phyloP scores from a whole-genome alignment of 2,113 vertebrate genomes.

The Thalassoma bifasciatum region DNA sequence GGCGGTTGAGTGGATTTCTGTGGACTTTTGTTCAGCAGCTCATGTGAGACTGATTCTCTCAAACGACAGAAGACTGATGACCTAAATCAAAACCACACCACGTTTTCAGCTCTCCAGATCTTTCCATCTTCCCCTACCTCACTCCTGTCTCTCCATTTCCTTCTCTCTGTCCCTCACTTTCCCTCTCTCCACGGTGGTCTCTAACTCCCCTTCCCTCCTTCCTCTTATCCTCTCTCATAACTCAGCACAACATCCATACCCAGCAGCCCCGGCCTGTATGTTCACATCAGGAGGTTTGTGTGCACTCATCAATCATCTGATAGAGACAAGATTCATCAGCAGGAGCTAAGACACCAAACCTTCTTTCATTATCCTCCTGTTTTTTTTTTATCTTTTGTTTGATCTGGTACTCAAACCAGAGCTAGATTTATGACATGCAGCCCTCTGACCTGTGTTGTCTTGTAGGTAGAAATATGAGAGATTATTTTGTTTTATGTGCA shows the following conservation, averaged over 20 bases:
- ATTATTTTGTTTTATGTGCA: no score
- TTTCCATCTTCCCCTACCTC: slow-evolving; percentile 34
- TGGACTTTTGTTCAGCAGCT: slow-evolving; percentile 49
- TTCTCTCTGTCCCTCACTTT: slow-evolving; percentile 6
- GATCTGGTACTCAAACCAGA: no score
- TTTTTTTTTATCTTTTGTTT: slow-evolving; percentile 5
- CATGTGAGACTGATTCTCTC: slow-evolving; percentile 50
- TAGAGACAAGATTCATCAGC: slow-evolving; percentile 12
- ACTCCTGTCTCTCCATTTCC: slow-evolving; percentile 42
- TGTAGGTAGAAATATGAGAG: background rate
- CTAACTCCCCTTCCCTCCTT: background rate
- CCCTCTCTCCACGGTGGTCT: slow-evolving; percentile 52
- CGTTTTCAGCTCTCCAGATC: slow-evolving; percentile 41
- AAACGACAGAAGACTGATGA: slow-evolving; percentile 65
- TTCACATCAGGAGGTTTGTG: slow-evolving; percentile 22
- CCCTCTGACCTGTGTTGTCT: slow-evolving; percentile 37
- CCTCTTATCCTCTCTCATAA: background rate
- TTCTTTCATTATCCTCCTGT: background rate
- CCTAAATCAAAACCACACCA: slow-evolving; percentile 69
- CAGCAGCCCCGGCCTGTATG: slow-evolving; percentile 5
- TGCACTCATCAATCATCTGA: slow-evolving; percentile 52
- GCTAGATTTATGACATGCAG: slow-evolving; percentile 49
- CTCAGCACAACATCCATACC: slow-evolving; percentile 18
- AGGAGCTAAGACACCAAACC: slow-evolving; percentile 4
- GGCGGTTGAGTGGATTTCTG: slow-evolving; percentile 37